These are phyloP conservation scores for Phania funesta DNA, from an alignment of 2,888 invertebrate genomes.

Conservation along the genomic window DNA sequence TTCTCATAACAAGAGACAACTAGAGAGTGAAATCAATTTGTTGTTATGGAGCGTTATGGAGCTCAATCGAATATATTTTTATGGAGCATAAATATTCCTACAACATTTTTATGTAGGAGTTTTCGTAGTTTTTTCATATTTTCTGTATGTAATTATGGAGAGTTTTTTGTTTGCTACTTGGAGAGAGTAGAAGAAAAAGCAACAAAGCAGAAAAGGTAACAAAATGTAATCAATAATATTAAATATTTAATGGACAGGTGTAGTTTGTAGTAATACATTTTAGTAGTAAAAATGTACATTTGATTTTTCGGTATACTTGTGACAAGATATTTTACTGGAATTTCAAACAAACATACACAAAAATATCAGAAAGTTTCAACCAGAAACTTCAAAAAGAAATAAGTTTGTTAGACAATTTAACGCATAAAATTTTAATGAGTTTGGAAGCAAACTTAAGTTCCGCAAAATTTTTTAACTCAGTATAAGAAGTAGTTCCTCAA, in stretches of 20 bases:
- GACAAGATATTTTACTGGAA: not conserved
- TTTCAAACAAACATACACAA: too few species aligned
- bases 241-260: conserved; percentile 78
- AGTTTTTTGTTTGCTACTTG: conserved; percentile 50
- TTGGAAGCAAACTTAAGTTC: too few species aligned
- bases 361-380: too few species aligned
- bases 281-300: conserved; percentile 39
- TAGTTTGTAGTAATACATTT: conserved; percentile 58
- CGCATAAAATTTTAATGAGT: too few species aligned
- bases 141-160: conserved; percentile 47
- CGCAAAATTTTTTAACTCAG: too few species aligned
- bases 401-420: too few species aligned
- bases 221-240: conserved; percentile 78
- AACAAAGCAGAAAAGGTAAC: conserved; percentile 46
- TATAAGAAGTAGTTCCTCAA: too few species aligned
- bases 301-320: conserved; percentile 39
- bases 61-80: conserved; percentile 6
- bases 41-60: not conserved
- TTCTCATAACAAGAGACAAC: not conserved
- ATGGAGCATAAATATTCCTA: conserved; percentile 30
- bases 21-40: not conserved
- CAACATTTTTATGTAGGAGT: conserved; percentile 44
- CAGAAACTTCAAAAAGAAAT: too few species aligned
- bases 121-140: not conserved
- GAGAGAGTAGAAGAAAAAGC: conserved; percentile 26